Base-by-base conservation (phyloP, 2,797 vertebrate species). In the Poecilia picta region DNA sequence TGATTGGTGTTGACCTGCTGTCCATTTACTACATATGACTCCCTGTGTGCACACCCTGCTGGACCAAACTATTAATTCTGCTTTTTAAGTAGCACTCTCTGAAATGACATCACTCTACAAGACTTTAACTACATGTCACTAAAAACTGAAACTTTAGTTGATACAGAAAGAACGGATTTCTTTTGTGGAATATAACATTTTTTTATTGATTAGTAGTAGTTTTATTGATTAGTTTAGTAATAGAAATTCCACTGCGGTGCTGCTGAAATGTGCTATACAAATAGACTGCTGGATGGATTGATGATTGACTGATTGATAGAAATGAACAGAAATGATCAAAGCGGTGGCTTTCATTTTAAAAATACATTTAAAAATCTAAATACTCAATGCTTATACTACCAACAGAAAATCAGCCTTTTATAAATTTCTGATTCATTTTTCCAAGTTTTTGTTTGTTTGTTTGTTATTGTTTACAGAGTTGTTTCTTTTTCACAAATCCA, bases 401-500 rank as follows among this genome's bases (percentile, higher is more conserved):
- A 62, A 49, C 47, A 49, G 47, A 51, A 36, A 36, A 36, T 33
- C 31, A 3, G 2, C 31, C 5, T 36, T 64, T 36, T 5, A 39
- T 41, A 4, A 5, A 41, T 41, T 41, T 39, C 64, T 23, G 15
- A 11, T 68, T 68, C 36, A 68, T 23, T 39, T 39, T 68, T 68
- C 5, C 11, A n/a, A 8, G 41, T n/a, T n/a, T 45, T n/a, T 28
- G 25, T 28, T 57, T 57, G 55, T 28, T 57, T 57, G 12, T 55
- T n/a, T 55, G 25, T 2, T 64, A 4, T 71, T 8, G 51, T 25
- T 75, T 64, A 76, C 2, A 51, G 1, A 25, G 10, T 10, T 3
- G 23, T 5, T 25, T 74, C 71, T 68, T 77, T 85, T 28, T 85
- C 83, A 82, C 83, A 85, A 20, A 82, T 85, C 83, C 83, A 85